A percentile compares a stretch with the other conserved stretches of the same genome.
Conservation (phyloP, 1,140 invertebrate genomes). For the Condylostylus longicornis region DNA sequence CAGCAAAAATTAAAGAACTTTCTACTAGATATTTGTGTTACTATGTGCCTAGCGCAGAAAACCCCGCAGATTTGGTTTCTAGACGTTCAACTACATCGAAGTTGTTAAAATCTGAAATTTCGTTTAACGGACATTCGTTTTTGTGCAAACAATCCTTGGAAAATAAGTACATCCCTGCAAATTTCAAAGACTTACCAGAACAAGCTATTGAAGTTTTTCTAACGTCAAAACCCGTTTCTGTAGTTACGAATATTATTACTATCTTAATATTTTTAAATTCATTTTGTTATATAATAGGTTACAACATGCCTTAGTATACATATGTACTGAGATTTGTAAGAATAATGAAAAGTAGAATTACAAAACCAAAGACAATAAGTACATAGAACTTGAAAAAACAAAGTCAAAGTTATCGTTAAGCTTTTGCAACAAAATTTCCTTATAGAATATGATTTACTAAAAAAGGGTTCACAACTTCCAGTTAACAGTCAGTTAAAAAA, state of each 20-base stretch:
- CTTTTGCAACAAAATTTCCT: conserved; percentile 7
- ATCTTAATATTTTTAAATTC: no score
- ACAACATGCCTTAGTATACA: no score
- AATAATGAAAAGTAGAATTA: no score
- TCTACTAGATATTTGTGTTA: conserved; percentile 16
- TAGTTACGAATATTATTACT: conserved; percentile 1
- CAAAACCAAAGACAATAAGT: no score
- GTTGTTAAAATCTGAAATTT: conserved; percentile 19
- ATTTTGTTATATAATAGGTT: no score
- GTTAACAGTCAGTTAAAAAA: conserved; percentile 9
- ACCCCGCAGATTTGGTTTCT: conserved; percentile 33
- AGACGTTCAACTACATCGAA: conserved; percentile 18
- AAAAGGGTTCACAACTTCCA: conserved; percentile 1
- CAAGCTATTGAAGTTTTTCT: conserved; percentile 4
- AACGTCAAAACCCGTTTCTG: background rate
- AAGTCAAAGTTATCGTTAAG: no score
- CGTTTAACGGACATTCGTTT: conserved; percentile 24
- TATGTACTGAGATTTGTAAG: no score
- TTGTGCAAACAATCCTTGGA: conserved; percentile 1
- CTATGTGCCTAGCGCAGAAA: conserved; percentile 18
- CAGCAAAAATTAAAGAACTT: conserved; percentile 22
- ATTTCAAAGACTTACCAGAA: conserved; percentile 4
- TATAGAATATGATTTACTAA: conserved; percentile 2
- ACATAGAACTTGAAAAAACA: no score
- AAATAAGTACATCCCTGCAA: background rate